These are phyloP conservation scores for Anguilla japonica DNA, from an alignment of 2,113 vertebrate genomes.

Conservation along the genomic window DNA sequence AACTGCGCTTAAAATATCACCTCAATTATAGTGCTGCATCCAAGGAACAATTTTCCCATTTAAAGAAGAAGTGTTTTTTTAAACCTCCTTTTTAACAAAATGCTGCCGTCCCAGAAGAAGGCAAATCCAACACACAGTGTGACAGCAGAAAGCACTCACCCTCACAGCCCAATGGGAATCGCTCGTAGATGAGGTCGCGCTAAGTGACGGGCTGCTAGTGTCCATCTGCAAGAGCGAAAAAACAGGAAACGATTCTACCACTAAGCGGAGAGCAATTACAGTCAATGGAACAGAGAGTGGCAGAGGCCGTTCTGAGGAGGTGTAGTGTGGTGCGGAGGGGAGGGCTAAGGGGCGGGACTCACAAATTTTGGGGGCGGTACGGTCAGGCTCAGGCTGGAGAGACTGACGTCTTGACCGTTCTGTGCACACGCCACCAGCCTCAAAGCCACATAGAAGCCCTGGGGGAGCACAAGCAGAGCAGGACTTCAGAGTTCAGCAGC, in stretches of 20 bases:
- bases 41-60: no score
- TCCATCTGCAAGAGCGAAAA: conserved; percentile 78
- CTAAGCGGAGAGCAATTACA: not conserved
- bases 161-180: conserved; percentile 89
- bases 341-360: conserved; percentile 60
- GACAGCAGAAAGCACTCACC: conserved; percentile 70
- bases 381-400: conserved; percentile 79
- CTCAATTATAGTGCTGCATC: no score
- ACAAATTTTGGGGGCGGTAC: conserved; percentile 93
- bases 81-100: not conserved
- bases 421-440: conserved; percentile 91
- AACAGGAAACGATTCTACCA: not conserved
- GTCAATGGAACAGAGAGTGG: not conserved
- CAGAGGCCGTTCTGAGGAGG: not conserved
- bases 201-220: conserved; percentile 84
- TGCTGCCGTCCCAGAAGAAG: no score
- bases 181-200: conserved; percentile 65
- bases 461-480: conserved; percentile 16
- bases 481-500: not conserved
- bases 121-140: not conserved
- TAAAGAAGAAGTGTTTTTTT: no score
- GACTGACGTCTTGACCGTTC: conserved; percentile 84
- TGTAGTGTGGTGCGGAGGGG: not conserved
- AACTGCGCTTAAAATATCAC: no score
- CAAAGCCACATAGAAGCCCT: conserved; percentile 92